phyloP scores from a whole-genome alignment of 2,113 vertebrate genomes.

The Phyllostomus hastatus region DNA sequence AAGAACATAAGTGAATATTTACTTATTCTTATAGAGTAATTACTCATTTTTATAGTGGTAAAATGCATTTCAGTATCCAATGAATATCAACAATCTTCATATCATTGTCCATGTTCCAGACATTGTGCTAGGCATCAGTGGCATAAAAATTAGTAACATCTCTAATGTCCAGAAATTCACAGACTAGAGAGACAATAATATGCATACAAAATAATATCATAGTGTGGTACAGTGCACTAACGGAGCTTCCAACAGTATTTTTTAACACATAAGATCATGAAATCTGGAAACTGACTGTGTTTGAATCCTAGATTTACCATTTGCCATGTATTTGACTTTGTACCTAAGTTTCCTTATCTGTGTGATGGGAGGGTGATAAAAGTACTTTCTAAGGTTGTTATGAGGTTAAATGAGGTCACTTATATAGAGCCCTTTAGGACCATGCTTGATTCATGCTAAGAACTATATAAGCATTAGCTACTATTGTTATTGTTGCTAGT shows the following conservation, averaged over 20 bases:
- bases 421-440: background rate
- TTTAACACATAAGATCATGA: background rate
- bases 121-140: background rate
- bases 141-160: background rate
- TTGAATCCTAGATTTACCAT: background rate
- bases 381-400: background rate
- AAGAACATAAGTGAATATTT: background rate
- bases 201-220: background rate
- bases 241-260: background rate
- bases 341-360: background rate
- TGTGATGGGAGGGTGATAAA: background rate
- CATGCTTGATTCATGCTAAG: background rate
- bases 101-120: background rate
- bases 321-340: background rate
- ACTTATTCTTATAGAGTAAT: background rate
- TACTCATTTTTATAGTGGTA: background rate
- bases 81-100: background rate
- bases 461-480: background rate
- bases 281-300: background rate
- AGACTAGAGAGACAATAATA: background rate
- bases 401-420: background rate
- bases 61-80: background rate
- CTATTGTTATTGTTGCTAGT: background rate
- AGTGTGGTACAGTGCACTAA: background rate
- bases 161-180: background rate